Percentiles rank a stretch among this genome's conserved stretches.
Evolutionary conservation across 2,888 invertebrate genomes (phyloP).

Genomic region (Proisotoma minuta): DNA sequence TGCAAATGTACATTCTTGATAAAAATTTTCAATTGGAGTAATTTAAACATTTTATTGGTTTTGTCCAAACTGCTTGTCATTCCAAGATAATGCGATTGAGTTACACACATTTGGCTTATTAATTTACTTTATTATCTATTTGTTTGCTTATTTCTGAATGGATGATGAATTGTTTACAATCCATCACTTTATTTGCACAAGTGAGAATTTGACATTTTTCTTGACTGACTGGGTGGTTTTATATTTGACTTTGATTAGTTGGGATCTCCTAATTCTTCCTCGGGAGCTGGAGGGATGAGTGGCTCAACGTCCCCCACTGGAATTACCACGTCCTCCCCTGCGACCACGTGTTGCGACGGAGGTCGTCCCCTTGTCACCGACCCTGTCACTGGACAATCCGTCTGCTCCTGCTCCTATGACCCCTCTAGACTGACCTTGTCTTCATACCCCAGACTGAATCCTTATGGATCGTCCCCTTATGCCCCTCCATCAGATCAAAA

Average conservation of each 20-base stretch:
- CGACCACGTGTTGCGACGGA: conserved; percentile 74
- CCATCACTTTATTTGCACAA: background rate
- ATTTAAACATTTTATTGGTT: background rate
- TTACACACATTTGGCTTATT: conserved; percentile 16
- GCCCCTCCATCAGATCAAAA: conserved; percentile 83
- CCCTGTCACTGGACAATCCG: conserved; percentile 82
- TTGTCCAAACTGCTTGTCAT: conserved; percentile 3
- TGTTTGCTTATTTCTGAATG: background rate
- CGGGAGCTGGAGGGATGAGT: conserved; percentile 40
- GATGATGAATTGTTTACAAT: background rate
- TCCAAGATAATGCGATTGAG: conserved; percentile 9
- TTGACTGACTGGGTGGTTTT: background rate
- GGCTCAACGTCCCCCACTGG: conserved; percentile 48
- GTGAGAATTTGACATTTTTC: background rate
- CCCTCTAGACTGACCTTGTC: conserved; percentile 77
- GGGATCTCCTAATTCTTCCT: conserved; percentile 46
- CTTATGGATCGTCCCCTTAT: conserved; percentile 65
- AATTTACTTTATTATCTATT: conserved; percentile 12
- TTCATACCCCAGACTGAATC: conserved; percentile 73
- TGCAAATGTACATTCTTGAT: conserved; percentile 3
- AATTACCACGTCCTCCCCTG: conserved; percentile 44
- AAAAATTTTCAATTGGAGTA: conserved; percentile 4
- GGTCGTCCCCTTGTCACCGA: conserved; percentile 88
- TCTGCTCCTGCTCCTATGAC: conserved; percentile 88
- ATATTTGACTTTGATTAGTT: conserved; percentile 25